Base-by-base conservation (phyloP, 2,113 vertebrate genomes). In the Callopanchax toddi region DNA sequence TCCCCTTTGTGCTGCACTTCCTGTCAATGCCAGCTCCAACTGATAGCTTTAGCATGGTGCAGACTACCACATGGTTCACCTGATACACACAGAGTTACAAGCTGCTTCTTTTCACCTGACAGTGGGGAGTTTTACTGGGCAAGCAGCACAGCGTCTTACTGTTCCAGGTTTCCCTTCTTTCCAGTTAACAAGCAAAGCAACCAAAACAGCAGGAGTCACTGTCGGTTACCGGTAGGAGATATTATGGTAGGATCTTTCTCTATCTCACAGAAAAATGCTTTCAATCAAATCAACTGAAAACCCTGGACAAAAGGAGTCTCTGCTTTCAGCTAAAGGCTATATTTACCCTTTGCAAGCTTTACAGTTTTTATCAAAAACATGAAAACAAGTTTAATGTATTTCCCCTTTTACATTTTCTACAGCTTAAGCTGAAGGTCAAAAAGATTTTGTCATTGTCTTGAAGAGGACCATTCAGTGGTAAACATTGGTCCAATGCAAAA, bases 31-130 rank as follows among this genome's bases (percentile, higher is more conserved):
- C 77, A 86, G 76, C 62, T 86, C 74, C 43, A 25, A 52, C 50
- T 74, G 50, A 51, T 82, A 74, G 44, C 56, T 78, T 69, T 57
- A 56, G 63, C 69, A 86, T 65, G 23, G 69, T 64, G 67, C 50
- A 51, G 54, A 72, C 76, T 17, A 58, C 69, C 55, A 60, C 50
- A 59, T 69, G 70, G 43, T 80, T 73, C 78, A 83, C 63, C 76
- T 82, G 78, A 71, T 57, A 66, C 73, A 80, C 11, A 62, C 67
- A 52, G 67, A 79, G 72, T 53, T 49, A 60, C 77, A 82, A 79
- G 72, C 70, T 83, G 77, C 58, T 78, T 70, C 52, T 56, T 70
- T 60, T 76, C 60, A 76, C 69, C 72, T 71, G 55, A 79, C 71
- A 55, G 60, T 16, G 1, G 80, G 71, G 57, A 62, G 37, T 45